Base-by-base conservation (phyloP, 2,797 vertebrate species). In the Hapalemur alaotrensis region DNA sequence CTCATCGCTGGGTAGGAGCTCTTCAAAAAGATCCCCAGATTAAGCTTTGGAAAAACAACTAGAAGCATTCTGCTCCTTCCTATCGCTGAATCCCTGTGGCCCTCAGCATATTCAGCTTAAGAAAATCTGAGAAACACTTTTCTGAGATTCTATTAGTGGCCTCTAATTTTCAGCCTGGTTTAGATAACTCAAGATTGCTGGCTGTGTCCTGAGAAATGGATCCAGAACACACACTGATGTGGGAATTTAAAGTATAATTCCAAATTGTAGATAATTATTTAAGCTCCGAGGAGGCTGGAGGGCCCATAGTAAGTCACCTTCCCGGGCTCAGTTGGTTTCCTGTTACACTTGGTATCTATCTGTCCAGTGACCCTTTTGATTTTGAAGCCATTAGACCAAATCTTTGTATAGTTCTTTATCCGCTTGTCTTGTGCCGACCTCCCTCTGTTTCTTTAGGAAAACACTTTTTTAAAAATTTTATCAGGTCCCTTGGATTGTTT, bases 311-410 rank as follows among this genome's bases (percentile, higher is more conserved):
- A 96, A 97, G 96, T 98, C 98, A 97, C 98, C 97, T 98, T 95
- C 88, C 95, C 25, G 15, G 95, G 95, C 98, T 94, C 96, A 67
- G 97, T 94, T 95, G 98, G 98, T 98, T 98, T 99, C 96, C 97
- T 93, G 97, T 98, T 99, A 98, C 73, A 73, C 91, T 90, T 5
- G 97, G 98, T 98, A 98, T 93, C 97, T 98, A 98, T 98, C 98
- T 98, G 97, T 98, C 97, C 98, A 95, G 95, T 89, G 95, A 98
- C 92, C 96, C 97, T 98, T 98, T 98, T 98, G 98, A 98, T 98
- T 98, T 98, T 98, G 96, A 96, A 30, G 76, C 89, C 25, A 43
- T 98, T 98, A 98, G 98, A 98, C 98, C 98, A 98, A 98, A 98
- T 98, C 98, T 98, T 98, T 98, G 97, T 98, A 94, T 98, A 98